phyloP scores from a whole-genome alignment of 1,140 invertebrate genomes.

The Hyles vespertilio region DNA sequence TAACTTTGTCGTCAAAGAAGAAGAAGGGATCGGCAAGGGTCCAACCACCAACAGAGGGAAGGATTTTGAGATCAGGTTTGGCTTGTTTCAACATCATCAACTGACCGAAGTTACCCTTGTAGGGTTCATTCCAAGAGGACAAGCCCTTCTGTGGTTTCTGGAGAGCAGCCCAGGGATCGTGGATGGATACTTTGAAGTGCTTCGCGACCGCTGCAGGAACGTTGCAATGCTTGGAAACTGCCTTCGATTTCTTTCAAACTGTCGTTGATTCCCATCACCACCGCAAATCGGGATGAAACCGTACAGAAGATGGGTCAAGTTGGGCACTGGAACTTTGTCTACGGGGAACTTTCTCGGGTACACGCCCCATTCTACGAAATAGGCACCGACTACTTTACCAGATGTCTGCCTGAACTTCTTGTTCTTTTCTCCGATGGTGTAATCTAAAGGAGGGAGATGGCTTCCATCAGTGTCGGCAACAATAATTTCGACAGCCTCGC shows the following conservation, averaged over 20 bases:
- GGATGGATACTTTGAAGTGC: conserved; percentile 69
- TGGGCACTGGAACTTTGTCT: conserved; percentile 57
- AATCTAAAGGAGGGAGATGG: conserved; percentile 58
- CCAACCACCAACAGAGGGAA: conserved; percentile 67
- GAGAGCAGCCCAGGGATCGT: conserved; percentile 69
- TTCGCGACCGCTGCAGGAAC: conserved; percentile 65
- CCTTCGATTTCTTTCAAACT: conserved; percentile 72
- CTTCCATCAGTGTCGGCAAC: conserved; percentile 67
- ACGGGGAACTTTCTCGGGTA: conserved; percentile 67
- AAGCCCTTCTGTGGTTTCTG: conserved; percentile 68
- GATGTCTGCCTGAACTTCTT: conserved; percentile 67
- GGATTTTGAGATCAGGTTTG: conserved; percentile 62
- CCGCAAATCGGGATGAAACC: conserved; percentile 70
- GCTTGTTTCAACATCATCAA: conserved; percentile 67
- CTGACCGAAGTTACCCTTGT: conserved; percentile 70
- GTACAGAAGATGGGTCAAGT: conserved; percentile 63
- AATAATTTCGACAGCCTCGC: conserved; percentile 58
- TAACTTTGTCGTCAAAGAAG: conserved; percentile 59
- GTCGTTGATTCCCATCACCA: conserved; percentile 69
- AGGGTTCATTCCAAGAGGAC: conserved; percentile 67
- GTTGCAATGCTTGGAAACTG: conserved; percentile 65
- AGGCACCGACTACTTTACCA: conserved; percentile 65
- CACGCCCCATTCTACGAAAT: conserved; percentile 69
- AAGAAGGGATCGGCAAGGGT: conserved; percentile 71
- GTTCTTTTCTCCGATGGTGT: conserved; percentile 53